A percentile compares a stretch with the other conserved stretches of the same genome.
Conservation (phyloP, 2,797 vertebrate genomes). For the Naso thynnoides region DNA sequence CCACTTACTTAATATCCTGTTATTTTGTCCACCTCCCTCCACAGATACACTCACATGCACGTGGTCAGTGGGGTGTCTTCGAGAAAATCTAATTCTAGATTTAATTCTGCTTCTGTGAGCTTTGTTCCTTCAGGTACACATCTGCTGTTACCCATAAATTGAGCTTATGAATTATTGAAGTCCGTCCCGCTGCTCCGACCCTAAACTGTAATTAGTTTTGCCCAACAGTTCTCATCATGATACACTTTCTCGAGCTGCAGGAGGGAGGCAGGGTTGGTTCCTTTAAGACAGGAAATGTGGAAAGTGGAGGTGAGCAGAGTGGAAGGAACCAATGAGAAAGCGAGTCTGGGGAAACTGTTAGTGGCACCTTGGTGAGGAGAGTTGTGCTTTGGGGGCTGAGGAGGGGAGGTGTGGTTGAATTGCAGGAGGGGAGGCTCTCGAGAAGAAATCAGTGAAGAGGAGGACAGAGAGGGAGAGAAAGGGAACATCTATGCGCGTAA, state of each 20-base stretch:
- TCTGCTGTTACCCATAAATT: constrained; percentile 52
- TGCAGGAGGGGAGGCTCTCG: not conserved
- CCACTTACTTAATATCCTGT: constrained; percentile 32
- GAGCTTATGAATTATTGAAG: constrained; percentile 77
- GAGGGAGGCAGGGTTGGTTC: constrained; percentile 15
- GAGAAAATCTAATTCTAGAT: constrained; percentile 41
- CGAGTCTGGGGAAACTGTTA: constrained; percentile 57
- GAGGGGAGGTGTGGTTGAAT: not conserved
- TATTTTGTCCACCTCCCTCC: not conserved
- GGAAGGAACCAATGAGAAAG: constrained; percentile 55
- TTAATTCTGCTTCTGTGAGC: constrained; percentile 11
- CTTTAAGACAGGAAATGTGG: constrained; percentile 63
- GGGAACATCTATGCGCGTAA: constrained; percentile 28
- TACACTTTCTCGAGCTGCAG: constrained; percentile 49
- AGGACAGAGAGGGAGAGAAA: not conserved
- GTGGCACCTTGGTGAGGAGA: constrained; percentile 48
- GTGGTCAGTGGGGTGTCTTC: not conserved
- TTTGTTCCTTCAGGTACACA: constrained; percentile 39
- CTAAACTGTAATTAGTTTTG: constrained; percentile 77
- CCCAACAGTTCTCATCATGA: constrained; percentile 60
- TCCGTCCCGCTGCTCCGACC: constrained; percentile 55
- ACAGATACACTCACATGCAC: constrained; percentile 3
- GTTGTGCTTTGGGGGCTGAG: constrained; percentile 40
- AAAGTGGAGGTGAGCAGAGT: constrained; percentile 21
- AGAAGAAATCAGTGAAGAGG: constrained; percentile 2